Conservation (phyloP, 2,113 vertebrate species). For the Orycteropus afer region DNA sequence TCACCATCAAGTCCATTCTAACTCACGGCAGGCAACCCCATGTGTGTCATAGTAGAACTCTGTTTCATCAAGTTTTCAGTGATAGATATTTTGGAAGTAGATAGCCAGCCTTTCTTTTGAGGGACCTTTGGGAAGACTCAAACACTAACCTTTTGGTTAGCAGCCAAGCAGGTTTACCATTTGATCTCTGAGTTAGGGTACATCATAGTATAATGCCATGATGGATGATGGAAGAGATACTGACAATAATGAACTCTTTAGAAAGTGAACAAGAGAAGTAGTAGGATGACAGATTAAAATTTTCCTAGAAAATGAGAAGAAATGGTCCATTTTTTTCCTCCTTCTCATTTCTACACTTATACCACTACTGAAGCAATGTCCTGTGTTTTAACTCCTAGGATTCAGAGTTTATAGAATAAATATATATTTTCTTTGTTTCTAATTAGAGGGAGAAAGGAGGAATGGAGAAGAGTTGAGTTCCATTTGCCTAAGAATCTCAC, state of each 20-base stretch:
- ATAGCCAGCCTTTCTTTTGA: neutral
- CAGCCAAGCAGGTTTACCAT: neutral
- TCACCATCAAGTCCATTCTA: neutral
- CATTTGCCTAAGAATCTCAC: neutral
- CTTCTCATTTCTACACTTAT: neutral
- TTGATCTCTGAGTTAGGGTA: neutral
- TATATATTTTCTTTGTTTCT: neutral
- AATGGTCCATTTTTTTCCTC: neutral
- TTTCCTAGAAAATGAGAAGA: neutral
- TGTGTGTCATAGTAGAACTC: neutral
- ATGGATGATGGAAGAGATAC: neutral
- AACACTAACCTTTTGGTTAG: too few relatives aligned
- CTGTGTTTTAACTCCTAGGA: neutral
- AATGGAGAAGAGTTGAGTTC: neutral
- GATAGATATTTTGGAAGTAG: neutral
- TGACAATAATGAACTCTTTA: neutral
- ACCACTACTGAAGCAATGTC: neutral
- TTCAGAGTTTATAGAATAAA: neutral
- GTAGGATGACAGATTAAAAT: neutral
- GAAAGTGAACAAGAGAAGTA: neutral
- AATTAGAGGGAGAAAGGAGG: neutral
- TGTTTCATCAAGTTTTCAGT: neutral
- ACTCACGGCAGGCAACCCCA: neutral
- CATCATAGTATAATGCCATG: neutral
- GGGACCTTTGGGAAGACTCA: neutral